These are phyloP conservation scores for Coenobita brevimanus DNA, from an alignment of 1,140 invertebrate genomes.

Conservation along the genomic window DNA sequence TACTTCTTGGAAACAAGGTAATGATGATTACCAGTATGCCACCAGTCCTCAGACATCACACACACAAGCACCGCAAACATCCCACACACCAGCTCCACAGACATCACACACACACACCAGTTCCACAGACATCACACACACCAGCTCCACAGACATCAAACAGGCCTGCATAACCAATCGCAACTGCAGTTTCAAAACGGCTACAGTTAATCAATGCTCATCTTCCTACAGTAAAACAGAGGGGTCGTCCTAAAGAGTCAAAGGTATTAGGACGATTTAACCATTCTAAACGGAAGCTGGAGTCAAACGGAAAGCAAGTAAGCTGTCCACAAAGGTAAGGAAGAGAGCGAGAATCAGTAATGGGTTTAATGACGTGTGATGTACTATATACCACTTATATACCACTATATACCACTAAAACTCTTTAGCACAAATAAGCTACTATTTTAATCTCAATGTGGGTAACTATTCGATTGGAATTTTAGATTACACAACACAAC, in stretches of 20 bases:
- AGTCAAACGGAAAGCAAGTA: too few relatives aligned
- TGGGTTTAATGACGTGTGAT: too few relatives aligned
- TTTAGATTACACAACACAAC: background rate
- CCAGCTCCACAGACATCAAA: too few relatives aligned
- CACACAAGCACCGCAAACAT: background rate
- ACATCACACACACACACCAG: too few relatives aligned
- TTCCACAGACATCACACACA: too few relatives aligned
- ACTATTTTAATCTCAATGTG: background rate
- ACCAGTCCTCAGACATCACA: background rate
- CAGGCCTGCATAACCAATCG: too few relatives aligned
- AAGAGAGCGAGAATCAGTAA: background rate
- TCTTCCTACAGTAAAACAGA: too few relatives aligned
- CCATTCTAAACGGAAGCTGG: too few relatives aligned
- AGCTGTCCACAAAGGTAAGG: background rate
- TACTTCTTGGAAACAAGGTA: conserved; percentile 1
- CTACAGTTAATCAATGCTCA: too few relatives aligned
- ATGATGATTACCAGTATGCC: background rate
- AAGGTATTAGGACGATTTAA: too few relatives aligned
- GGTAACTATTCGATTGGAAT: background rate
- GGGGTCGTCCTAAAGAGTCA: background rate
- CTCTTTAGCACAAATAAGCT: background rate
- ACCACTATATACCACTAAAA: background rate
- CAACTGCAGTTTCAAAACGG: too few relatives aligned
- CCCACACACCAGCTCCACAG: background rate
- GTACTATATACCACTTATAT: too few relatives aligned